phyloP scores from a whole-genome alignment of 2,888 invertebrate species.

The Xanthorhoe designata region DNA sequence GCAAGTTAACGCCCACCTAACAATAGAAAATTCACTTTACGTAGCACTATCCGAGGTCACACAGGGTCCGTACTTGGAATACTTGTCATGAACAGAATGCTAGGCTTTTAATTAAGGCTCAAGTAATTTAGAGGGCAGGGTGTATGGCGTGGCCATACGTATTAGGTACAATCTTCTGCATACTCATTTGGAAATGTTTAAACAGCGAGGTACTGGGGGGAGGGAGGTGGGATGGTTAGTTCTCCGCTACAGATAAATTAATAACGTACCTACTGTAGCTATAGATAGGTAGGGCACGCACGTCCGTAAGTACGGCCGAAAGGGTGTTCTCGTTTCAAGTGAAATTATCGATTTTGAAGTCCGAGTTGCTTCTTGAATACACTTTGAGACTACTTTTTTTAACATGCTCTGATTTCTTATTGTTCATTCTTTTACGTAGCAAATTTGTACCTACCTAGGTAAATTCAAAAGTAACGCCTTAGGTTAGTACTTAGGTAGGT shows the following conservation, averaged over 20 bases:
- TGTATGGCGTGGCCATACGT: conserved; percentile 70
- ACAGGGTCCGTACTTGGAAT: conserved; percentile 67
- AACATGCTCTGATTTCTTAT: not conserved
- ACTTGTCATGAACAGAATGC: conserved; percentile 84
- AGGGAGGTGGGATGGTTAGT: conserved; percentile 75
- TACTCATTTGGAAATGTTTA: conserved; percentile 85
- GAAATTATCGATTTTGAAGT: conserved; percentile 38
- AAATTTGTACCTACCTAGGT: too few species aligned
- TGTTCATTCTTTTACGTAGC: not conserved
- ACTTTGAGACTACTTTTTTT: not conserved
- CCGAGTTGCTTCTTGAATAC: conserved; percentile 10
- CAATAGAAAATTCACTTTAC: conserved; percentile 64
- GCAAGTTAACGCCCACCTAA: conserved; percentile 40
- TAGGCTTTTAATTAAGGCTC: conserved; percentile 83
- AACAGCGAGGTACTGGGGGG: conserved; percentile 65
- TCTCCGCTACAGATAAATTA: conserved; percentile 84
- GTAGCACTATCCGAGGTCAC: conserved; percentile 62
- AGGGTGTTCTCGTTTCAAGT: conserved; percentile 56
- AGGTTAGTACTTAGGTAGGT: too few species aligned
- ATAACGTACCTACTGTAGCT: conserved; percentile 72
- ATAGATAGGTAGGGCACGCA: conserved; percentile 74
- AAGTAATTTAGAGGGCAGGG: conserved; percentile 81
- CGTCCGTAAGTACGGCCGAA: conserved; percentile 65
- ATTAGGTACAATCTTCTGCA: conserved; percentile 80
- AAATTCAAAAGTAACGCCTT: too few species aligned